These are phyloP conservation scores for Scolopax bukidnonensis DNA, from an alignment of 2,797 vertebrate genomes.

Conservation along the genomic window DNA sequence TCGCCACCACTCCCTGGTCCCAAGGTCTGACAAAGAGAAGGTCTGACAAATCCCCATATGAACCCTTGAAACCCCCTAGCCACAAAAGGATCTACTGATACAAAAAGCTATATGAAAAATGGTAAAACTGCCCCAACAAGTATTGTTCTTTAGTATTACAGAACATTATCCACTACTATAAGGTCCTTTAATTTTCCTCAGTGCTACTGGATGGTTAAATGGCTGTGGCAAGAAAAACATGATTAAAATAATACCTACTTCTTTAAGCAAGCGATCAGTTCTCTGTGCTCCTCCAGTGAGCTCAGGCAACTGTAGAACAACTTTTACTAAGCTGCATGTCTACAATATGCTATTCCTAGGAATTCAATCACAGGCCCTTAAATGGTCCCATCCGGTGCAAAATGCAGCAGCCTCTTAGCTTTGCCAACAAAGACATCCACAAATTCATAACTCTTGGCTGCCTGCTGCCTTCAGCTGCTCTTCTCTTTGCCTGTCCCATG, in stretches of 20 bases:
- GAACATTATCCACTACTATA: neutral
- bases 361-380: neutral
- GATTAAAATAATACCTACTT: neutral
- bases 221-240: neutral
- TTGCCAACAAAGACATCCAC: constrained; percentile 27
- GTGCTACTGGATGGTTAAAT: neutral
- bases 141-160: neutral
- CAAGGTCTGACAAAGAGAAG: neutral
- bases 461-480: neutral
- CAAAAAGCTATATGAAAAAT: neutral
- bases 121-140: neutral
- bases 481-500: neutral
- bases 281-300: neutral
- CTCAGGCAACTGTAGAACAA: neutral
- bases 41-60: neutral
- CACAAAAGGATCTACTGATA: neutral
- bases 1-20: too few species aligned
- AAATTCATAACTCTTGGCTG: constrained; percentile 10
- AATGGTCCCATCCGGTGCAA: neutral
- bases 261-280: neutral
- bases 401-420: neutral
- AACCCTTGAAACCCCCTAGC: neutral
- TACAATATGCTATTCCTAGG: neutral
- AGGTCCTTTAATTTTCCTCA: neutral
- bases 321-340: neutral